These are phyloP conservation scores for Polyploca ridens DNA, from an alignment of 2,888 invertebrate genomes.

Conservation along the genomic window DNA sequence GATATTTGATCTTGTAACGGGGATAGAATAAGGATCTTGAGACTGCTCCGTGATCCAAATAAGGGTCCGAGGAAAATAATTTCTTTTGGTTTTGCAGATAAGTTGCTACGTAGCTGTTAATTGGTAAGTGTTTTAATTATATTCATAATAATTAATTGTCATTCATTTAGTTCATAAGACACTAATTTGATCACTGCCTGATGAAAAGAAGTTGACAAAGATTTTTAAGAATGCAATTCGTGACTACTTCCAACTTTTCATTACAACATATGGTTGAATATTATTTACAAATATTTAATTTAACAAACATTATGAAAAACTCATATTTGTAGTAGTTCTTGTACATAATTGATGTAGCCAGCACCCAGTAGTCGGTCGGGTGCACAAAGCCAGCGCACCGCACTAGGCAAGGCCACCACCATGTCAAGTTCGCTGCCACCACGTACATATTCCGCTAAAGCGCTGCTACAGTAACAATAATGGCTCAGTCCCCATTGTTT, in stretches of 20 bases:
- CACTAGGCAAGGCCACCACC: conserved; percentile 56
- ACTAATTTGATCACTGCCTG: too few species aligned
- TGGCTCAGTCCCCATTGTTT: conserved; percentile 82
- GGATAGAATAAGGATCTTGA: conserved; percentile 10
- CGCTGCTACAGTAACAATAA: conserved; percentile 83
- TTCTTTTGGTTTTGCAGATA: conserved; percentile 7
- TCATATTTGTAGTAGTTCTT: too few species aligned
- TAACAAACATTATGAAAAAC: background rate
- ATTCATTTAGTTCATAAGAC: too few species aligned
- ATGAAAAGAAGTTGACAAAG: too few species aligned
- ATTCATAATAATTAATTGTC: background rate
- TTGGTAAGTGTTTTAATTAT: background rate
- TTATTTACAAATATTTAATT: background rate
- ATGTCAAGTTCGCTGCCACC: conserved; percentile 80
- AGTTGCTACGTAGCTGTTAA: background rate
- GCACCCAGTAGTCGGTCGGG: background rate
- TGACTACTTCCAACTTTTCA: too few species aligned
- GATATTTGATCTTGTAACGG: conserved; percentile 25
- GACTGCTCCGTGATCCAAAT: background rate
- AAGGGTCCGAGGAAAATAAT: background rate
- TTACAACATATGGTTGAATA: too few species aligned
- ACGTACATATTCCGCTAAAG: conserved; percentile 79
- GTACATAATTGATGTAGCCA: background rate
- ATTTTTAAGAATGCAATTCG: too few species aligned
- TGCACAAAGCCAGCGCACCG: conserved; percentile 24